phyloP scores from a whole-genome alignment of 2,113 vertebrate species.

The zebrafish (Danio rerio) region GRCz12tu NC_133196.1:33442001-33442500 shows the following conservation, averaged over 20 bases:
- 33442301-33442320: conserved; percentile 97
- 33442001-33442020: conserved; percentile 96
- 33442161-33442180: not conserved
- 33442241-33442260: conserved; percentile 93
- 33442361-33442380: not conserved
- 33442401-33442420: conserved; percentile 89
- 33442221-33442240: conserved; percentile 82
- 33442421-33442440: conserved; percentile 92
- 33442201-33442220: no score
- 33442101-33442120: conserved; percentile 99
- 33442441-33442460: conserved; percentile 98
- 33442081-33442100: conserved; percentile 91
- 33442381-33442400: not conserved
- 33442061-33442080: conserved; percentile 94
- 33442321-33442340: conserved; percentile 86
- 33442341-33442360: not conserved
- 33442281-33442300: conserved; percentile 91
- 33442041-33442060: conserved; percentile 98
- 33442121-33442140: conserved; percentile 89
- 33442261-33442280: conserved; percentile 96
- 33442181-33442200: not conserved
- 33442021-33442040: conserved; percentile 96
- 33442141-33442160: conserved; percentile 83
- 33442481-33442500: conserved; percentile 96
- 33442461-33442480: conserved; percentile 97